Base-by-base conservation (phyloP, 2,888 invertebrate species). In the Drosophila eohydei region DNA sequence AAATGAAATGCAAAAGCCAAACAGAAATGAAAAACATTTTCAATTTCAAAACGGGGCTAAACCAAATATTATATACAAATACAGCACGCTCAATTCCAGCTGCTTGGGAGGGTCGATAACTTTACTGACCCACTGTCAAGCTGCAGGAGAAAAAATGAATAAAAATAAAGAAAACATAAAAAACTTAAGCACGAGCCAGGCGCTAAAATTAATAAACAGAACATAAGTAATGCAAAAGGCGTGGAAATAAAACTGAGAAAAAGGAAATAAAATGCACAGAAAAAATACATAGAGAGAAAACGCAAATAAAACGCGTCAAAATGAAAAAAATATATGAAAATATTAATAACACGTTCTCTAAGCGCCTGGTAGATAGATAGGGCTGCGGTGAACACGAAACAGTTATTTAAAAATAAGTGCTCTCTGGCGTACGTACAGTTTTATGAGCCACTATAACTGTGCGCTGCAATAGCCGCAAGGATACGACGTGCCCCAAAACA, bases 371-470 rank as follows among this genome's bases (percentile, higher is more conserved):
- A 52, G 52, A 52, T 54, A 54, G 40, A 54, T 54, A 51, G 50
- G 69, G 38, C 69, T 68, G 71, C 43, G 67, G 66, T 52, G 59
- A 63, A 74, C 80, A 68, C 34, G 83, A 80, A 83, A 80, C 86
- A 73, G 86, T 83, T 83, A 83, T 80, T 85, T 85, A 83, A 87
- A 87, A 82, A 81, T 71, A 82, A 82, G 75, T 74, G 78, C 70
- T 38, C 71, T 44, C 51, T 59, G 58, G 44, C 63, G 57, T 78
- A 84, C 78, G 76, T 77, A 85, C 73, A 81, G 83, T 88, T 88
- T 84, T 84, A 84, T 79, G 83, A 75, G 74, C 68, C 83, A 83
- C 85, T 85, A 88, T 85, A 88, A 75, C 85, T 38, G 52, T 81
- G 68, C 72, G 61, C 71, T 72, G 67, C 70, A 59, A 63, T 40